phyloP scores from a whole-genome alignment of 2,797 vertebrate genomes.

The Notoglanidium macrostoma region DNA sequence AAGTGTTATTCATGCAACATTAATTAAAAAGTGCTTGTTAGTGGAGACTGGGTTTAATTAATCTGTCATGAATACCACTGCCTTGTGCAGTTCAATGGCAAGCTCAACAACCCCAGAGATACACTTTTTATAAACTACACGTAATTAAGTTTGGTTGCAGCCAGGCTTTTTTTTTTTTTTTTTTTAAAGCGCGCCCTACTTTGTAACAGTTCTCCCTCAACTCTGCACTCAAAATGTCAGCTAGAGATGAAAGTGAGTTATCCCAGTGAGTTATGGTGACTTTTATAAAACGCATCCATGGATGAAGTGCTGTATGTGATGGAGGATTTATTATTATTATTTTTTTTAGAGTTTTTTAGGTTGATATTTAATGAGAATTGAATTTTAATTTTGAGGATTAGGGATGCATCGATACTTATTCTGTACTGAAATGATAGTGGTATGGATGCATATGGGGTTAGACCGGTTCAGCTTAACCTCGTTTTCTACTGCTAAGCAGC shows the following conservation, averaged over 20 bases:
- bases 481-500: not conserved
- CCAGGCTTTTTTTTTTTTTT: not conserved
- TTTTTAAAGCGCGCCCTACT: not conserved
- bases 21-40: slow-evolving; percentile 45
- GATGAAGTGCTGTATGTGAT: not conserved
- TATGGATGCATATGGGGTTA: too few relatives aligned
- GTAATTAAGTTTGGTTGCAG: not conserved
- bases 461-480: too few relatives aligned
- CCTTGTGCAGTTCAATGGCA: slow-evolving; percentile 10
- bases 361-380: not conserved
- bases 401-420: not conserved
- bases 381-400: not conserved
- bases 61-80: slow-evolving; percentile 30
- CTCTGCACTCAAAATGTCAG: slow-evolving; percentile 1
- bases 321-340: not conserved
- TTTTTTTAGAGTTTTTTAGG: too few relatives aligned
- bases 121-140: not conserved
- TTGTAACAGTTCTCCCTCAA: slow-evolving; percentile 10
- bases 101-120: not conserved
- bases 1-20: slow-evolving; percentile 38
- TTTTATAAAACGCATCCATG: not conserved
- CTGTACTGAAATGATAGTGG: not conserved
- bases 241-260: not conserved
- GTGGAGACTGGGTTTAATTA: slow-evolving; percentile 43
- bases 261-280: not conserved